These are phyloP conservation scores for Bombus superbus DNA, from an alignment of 1,140 invertebrate genomes.

Conservation along the genomic window DNA sequence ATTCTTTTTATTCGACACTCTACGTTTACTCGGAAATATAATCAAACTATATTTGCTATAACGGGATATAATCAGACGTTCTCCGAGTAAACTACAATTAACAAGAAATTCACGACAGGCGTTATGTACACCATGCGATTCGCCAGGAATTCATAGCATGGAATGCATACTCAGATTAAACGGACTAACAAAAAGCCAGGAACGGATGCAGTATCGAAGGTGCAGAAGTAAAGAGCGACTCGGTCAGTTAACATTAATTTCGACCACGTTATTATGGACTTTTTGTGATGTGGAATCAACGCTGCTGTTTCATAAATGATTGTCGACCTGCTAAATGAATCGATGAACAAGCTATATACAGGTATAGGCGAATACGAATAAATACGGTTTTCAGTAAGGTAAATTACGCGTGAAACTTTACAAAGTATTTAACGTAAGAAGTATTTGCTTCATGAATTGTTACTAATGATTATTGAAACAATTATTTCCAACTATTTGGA, in stretches of 20 bases:
- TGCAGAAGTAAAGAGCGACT: constrained; percentile 34
- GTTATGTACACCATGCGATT: constrained; percentile 44
- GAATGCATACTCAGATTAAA: constrained; percentile 63
- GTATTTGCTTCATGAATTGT: not conserved
- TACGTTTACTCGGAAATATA: not conserved
- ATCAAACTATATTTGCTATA: not conserved
- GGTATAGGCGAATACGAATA: not conserved
- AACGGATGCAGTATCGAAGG: constrained; percentile 46
- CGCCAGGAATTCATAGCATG: constrained; percentile 25
- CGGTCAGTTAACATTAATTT: constrained; percentile 62
- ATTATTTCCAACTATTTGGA: not conserved
- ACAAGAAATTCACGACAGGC: constrained; percentile 60
- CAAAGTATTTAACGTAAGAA: not conserved
- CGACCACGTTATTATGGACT: constrained; percentile 38
- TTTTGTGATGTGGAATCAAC: constrained; percentile 35
- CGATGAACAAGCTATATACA: not conserved
- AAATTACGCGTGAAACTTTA: not conserved
- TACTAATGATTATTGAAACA: not conserved
- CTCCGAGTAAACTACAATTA: not conserved
- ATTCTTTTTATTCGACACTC: not conserved
- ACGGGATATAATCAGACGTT: constrained; percentile 3
- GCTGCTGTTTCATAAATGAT: constrained; percentile 5
- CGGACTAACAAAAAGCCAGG: constrained; percentile 48
- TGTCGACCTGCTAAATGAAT: not conserved
- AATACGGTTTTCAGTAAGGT: not conserved